Evolutionary conservation across 2,797 vertebrate genomes (phyloP).

Genomic region (Naso thynnoides): DNA sequence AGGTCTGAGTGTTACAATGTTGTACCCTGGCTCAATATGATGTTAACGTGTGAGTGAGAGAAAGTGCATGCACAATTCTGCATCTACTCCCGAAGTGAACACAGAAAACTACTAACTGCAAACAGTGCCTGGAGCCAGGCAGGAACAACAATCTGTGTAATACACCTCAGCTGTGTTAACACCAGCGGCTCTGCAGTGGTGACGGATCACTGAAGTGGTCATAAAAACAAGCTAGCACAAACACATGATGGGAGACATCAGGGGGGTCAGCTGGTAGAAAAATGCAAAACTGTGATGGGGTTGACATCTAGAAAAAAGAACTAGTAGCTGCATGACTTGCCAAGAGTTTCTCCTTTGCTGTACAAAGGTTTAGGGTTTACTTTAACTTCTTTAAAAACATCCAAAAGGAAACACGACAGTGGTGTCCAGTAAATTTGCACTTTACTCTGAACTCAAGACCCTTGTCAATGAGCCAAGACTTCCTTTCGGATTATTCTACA

Average conservation of each 20-base stretch:
- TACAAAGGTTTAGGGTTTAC: constrained; percentile 45
- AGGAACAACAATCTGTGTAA: constrained; percentile 79
- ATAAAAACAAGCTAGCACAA: constrained; percentile 81
- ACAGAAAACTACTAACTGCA: constrained; percentile 60
- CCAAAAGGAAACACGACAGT: constrained; percentile 36
- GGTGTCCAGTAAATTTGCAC: constrained; percentile 39
- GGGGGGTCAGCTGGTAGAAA: constrained; percentile 30
- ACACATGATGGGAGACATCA: constrained; percentile 32
- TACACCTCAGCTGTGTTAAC: constrained; percentile 87
- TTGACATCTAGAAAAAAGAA: constrained; percentile 40
- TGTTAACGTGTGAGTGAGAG: background rate
- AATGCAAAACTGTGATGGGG: constrained; percentile 30
- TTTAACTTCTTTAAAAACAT: constrained; percentile 51
- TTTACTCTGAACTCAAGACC: constrained; percentile 67
- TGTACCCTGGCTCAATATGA: background rate
- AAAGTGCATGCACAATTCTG: constrained; percentile 33
- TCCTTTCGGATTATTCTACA: constrained; percentile 72
- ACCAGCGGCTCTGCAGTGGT: constrained; percentile 72
- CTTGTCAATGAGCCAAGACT: constrained; percentile 72
- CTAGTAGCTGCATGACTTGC: constrained; percentile 15
- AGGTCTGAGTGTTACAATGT: background rate
- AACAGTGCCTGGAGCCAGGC: constrained; percentile 74
- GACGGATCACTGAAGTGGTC: constrained; percentile 81
- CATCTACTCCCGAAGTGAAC: constrained; percentile 53
- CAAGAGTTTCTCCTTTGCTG: constrained; percentile 32